A percentile compares a stretch with the other conserved stretches of the same genome.
These are phyloP conservation scores for Zaprionus davidi DNA, from an alignment of 1,140 invertebrate genomes.

Conservation along the genomic window DNA sequence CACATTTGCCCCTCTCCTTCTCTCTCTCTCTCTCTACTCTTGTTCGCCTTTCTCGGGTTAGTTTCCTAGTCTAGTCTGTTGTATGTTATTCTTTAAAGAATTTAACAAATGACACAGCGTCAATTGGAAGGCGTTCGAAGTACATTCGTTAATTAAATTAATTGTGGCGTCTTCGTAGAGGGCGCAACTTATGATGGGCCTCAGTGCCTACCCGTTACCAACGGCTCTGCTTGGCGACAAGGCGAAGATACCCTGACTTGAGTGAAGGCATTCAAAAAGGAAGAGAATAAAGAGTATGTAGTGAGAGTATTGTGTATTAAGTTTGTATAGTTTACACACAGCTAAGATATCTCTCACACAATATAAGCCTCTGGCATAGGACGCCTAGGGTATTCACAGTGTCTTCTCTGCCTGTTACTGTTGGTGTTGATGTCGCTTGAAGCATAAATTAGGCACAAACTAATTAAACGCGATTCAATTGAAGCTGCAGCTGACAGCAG, in stretches of 20 bases:
- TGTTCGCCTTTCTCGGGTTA: neutral
- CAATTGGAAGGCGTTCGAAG: conserved; percentile 49
- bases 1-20: conserved; percentile 4
- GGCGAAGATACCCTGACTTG: no score
- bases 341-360: no score
- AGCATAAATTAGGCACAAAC: conserved; percentile 64
- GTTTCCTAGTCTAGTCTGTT: neutral
- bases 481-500: conserved; percentile 56
- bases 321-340: no score
- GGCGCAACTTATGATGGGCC: conserved; percentile 24
- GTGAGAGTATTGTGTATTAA: no score
- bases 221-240: no score
- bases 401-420: neutral
- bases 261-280: no score
- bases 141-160: conserved; percentile 54
- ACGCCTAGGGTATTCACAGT: neutral
- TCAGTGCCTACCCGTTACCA: no score
- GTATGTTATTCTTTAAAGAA: conserved; percentile 49
- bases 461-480: conserved; percentile 67
- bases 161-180: conserved; percentile 39
- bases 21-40: neutral
- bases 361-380: no score
- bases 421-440: conserved; percentile 37
- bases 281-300: no score
- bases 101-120: conserved; percentile 48